Conservation (phyloP, 64 coral and sea anemone genomes). For the Montipora sp. region DNA sequence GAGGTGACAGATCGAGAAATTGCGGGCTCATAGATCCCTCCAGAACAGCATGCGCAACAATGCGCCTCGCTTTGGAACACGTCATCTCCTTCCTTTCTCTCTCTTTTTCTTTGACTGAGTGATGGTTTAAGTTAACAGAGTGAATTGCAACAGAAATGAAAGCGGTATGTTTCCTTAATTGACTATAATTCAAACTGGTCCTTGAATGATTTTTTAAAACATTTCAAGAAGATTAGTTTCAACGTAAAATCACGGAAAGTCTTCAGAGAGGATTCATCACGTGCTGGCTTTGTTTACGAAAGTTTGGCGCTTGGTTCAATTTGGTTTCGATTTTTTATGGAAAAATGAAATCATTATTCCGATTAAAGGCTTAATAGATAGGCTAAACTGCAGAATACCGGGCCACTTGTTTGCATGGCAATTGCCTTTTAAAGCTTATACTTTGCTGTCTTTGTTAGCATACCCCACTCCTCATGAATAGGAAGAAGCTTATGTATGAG, state of each 20-base stretch:
- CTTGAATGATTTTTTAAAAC: background rate
- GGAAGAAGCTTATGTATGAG: no score
- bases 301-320: background rate
- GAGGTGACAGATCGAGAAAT: constrained; percentile 48
- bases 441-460: no score
- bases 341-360: no score
- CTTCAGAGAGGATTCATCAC: background rate
- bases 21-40: background rate
- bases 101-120: constrained; percentile 15
- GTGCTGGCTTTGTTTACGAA: constrained; percentile 47
- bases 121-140: background rate
- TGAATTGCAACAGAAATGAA: constrained; percentile 24
- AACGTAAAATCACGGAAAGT: background rate
- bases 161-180: constrained; percentile 7
- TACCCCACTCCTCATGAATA: no score
- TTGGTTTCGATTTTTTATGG: background rate
- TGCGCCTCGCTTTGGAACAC: constrained; percentile 86
- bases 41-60: constrained; percentile 52
- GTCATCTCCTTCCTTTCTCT: constrained; percentile 78
- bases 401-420: no score
- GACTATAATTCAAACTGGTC: background rate
- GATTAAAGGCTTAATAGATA: no score
- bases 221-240: background rate
- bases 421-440: no score
- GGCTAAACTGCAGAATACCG: no score